Evolutionary conservation across 2,888 invertebrate genomes (phyloP).

Genomic region (Calliphora vomitoria): DNA sequence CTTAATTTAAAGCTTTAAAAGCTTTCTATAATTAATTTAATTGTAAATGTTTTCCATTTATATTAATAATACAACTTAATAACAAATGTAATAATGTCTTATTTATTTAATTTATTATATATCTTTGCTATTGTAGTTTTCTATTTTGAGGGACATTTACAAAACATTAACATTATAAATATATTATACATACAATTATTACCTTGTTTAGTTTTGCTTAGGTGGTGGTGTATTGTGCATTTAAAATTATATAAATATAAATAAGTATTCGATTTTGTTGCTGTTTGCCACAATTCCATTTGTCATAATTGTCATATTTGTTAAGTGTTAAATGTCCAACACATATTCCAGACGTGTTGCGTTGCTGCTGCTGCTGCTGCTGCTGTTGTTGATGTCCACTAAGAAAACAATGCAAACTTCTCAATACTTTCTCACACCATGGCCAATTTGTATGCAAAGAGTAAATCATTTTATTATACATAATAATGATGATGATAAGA

Average conservation of each 20-base stretch:
- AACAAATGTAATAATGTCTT: constrained; percentile 4
- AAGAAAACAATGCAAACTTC: background rate
- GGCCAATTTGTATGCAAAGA: constrained; percentile 68
- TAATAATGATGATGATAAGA: constrained; percentile 63
- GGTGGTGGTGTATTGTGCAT: constrained; percentile 26
- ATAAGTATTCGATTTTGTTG: background rate
- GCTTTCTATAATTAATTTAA: too few species aligned
- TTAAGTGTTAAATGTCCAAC: constrained; percentile 70
- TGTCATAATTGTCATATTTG: constrained; percentile 73
- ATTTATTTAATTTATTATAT: constrained; percentile 41
- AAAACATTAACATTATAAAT: constrained; percentile 21
- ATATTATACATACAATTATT: constrained; percentile 31
- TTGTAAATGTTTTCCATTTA: too few species aligned
- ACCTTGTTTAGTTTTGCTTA: constrained; percentile 24
- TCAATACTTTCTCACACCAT: constrained; percentile 64
- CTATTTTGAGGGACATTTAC: constrained; percentile 39
- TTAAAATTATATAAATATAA: constrained; percentile 27
- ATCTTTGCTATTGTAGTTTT: constrained; percentile 15
- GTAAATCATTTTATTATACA: constrained; percentile 67
- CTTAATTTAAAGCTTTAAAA: too few species aligned
- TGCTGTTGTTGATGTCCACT: constrained; percentile 22
- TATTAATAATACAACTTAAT: background rate
- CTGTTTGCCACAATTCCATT: constrained; percentile 64
- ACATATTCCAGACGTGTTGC: constrained; percentile 65
- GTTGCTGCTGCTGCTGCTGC: constrained; percentile 12